These are phyloP conservation scores for Mactromeris polynyma DNA, from an alignment of 2,888 invertebrate genomes.

Conservation along the genomic window DNA sequence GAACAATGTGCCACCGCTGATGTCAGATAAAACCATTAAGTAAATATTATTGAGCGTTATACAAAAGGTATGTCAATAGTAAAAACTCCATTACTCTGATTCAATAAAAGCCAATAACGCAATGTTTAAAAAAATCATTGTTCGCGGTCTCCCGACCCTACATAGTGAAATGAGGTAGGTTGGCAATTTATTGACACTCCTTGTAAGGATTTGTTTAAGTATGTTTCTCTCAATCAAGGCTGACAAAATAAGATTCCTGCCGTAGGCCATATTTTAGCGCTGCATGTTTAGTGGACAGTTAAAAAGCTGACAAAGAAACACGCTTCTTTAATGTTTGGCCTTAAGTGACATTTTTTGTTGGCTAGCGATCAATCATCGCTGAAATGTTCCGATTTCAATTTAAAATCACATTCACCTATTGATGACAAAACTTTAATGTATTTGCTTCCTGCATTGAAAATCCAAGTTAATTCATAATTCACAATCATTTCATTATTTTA, in stretches of 20 bases:
- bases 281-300: too few relatives aligned
- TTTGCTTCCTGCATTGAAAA: not conserved
- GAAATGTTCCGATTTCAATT: not conserved
- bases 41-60: slow-evolving; percentile 4
- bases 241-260: too few relatives aligned
- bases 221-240: too few relatives aligned
- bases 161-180: too few relatives aligned
- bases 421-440: not conserved
- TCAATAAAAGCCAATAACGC: not conserved
- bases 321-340: too few relatives aligned
- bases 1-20: not conserved
- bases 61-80: slow-evolving; percentile 4
- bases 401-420: not conserved
- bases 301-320: too few relatives aligned
- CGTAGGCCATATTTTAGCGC: too few relatives aligned
- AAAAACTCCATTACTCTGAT: not conserved
- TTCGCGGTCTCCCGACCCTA: not conserved
- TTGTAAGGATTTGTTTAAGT: too few relatives aligned
- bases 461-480: not conserved
- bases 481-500: too few relatives aligned
- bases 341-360: not conserved
- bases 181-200: too few relatives aligned
- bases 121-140: not conserved
- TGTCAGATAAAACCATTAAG: not conserved
- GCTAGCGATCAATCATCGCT: not conserved